Base-by-base conservation (phyloP, 2,888 invertebrate species). In the Parthenolecanium corni region DNA sequence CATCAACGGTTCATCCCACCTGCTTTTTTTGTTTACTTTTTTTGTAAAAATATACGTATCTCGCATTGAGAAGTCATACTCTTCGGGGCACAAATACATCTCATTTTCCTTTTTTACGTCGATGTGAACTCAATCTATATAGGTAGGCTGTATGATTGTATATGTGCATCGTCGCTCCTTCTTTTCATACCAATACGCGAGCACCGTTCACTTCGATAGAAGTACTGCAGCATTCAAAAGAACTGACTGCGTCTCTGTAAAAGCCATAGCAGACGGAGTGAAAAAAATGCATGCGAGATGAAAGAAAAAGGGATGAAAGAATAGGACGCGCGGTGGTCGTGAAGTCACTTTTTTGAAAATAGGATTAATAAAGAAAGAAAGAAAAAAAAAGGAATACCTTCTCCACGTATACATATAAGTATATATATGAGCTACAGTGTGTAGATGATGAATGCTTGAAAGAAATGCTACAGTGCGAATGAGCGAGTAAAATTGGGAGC, bases 341-440 rank as follows among this genome's bases (percentile, higher is more conserved):
- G 31, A 52, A 52, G 52, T 52, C 52, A 52, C 24, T 52, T 52
- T 18, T 24, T 52, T 18, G 52, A 20, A 31, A 52, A 52, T 52
- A 36, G 52, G 52, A 52, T 52, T 52, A 52, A n/a, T n/a, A n/a
- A n/a, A n/a, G n/a, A n/a, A n/a, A n/a, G n/a, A n/a, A n/a, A n/a
- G n/a, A n/a, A n/a, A n/a, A n/a, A 31, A 36, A 36, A 52, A 36
- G 16, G 3, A 36, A 18, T 9, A 52, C 20, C 12, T 21, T 3
- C 21, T 12, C 46, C 11, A 16, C 12, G 42, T 12, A 46, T 12
- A 2, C 2, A 20, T 21, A 3, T 14, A 49, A 21, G 24, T 49
- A 21, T 24, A 21, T 14, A 44, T n/a, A 44, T 5, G 9, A 9
- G 31, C 31, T 31, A 31, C 31, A 9, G 31, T 31, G 4, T 9